These are phyloP conservation scores for Acanthurus leucopareius DNA, from an alignment of 2,797 vertebrate species.

Conservation along the genomic window DNA sequence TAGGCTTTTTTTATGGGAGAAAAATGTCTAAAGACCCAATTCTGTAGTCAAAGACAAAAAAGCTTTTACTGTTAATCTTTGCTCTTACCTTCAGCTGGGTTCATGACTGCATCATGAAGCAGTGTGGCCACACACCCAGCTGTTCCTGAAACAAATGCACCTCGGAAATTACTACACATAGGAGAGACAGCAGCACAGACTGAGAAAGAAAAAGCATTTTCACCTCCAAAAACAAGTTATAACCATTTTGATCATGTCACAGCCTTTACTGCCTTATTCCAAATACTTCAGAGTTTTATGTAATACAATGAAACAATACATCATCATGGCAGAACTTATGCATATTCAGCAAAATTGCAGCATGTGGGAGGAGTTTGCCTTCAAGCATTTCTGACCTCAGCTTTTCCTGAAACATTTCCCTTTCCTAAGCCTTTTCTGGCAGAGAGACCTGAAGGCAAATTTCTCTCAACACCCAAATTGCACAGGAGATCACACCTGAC, in stretches of 20 bases:
- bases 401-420: no score
- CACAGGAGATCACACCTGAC: slow-evolving; percentile 6
- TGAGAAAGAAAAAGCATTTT: slow-evolving; percentile 6
- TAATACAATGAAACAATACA: slow-evolving; percentile 8
- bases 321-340: slow-evolving; percentile 13
- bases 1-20: no score
- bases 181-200: not conserved
- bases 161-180: slow-evolving; percentile 42
- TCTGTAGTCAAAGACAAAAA: not conserved
- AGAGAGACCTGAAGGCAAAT: no score
- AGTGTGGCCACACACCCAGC: slow-evolving; percentile 97
- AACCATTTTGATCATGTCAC: not conserved
- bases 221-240: not conserved
- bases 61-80: not conserved
- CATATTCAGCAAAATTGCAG: slow-evolving; percentile 13
- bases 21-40: not conserved
- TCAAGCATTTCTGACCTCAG: no score
- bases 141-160: slow-evolving; percentile 81
- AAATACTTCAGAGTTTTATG: slow-evolving; percentile 21
- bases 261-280: slow-evolving; percentile 2
- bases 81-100: slow-evolving; percentile 94
- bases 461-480: not conserved
- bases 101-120: slow-evolving; percentile 97
- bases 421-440: no score
- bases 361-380: not conserved